phyloP scores from a whole-genome alignment of 2,113 vertebrate genomes.

The Daubentonia madagascariensis region DNA sequence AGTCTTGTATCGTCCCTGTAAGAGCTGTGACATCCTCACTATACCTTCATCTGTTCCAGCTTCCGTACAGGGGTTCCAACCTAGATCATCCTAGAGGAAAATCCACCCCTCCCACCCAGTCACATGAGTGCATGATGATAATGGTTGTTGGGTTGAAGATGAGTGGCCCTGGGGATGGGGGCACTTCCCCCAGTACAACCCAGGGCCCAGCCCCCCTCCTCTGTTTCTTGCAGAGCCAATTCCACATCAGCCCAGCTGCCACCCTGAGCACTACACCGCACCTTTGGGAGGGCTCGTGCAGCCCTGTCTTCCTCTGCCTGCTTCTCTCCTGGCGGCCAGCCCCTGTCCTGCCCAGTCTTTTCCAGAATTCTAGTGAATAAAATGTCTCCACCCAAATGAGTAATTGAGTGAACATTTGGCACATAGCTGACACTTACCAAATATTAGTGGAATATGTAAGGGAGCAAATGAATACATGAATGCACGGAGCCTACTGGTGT shows the following conservation, averaged over 20 bases:
- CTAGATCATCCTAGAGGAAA: neutral
- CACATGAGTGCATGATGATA: neutral
- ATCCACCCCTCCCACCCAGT: neutral
- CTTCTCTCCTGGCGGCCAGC: neutral
- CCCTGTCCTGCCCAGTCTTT: neutral
- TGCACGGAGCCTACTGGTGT: neutral
- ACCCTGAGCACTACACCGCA: too few relatives aligned
- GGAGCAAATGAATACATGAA: neutral
- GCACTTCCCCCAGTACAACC: neutral
- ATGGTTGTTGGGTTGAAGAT: neutral
- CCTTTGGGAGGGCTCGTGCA: neutral
- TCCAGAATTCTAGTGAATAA: neutral
- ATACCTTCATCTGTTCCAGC: neutral
- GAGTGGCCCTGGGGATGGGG: neutral
- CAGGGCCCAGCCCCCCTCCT: neutral
- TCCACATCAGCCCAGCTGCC: neutral
- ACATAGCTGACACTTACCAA: neutral
- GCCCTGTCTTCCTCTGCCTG: neutral
- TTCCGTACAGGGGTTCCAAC: neutral
- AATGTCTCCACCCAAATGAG: neutral
- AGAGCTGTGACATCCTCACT: neutral
- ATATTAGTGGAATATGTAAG: neutral
- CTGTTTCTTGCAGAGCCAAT: neutral
- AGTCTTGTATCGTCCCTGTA: neutral
- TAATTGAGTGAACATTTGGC: neutral